A percentile compares a stretch with the other conserved stretches of the same genome.
These are phyloP conservation scores for Phoxinus phoxinus DNA, from an alignment of 2,113 vertebrate species.

Conservation along the genomic window DNA sequence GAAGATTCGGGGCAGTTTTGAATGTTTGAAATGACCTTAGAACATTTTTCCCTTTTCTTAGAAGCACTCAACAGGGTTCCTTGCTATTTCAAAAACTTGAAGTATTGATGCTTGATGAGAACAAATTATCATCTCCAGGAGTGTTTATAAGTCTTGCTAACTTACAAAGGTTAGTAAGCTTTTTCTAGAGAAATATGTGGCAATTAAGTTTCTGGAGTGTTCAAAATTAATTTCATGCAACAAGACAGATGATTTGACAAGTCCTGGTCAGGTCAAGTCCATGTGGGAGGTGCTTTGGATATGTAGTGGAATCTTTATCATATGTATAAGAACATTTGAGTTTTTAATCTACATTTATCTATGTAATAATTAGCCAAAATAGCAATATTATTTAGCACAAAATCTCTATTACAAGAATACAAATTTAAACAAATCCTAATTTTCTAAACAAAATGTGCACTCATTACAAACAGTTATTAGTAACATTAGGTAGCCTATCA, in stretches of 20 bases:
- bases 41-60: no score
- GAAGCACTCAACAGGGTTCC: conserved; percentile 50
- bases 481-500: neutral
- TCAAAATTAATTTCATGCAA: neutral
- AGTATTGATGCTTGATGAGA: conserved; percentile 84
- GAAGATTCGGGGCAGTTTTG: no score
- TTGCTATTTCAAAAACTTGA: conserved; percentile 77
- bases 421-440: neutral
- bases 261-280: neutral
- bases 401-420: neutral
- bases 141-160: conserved; percentile 80
- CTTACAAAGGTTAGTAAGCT: conserved; percentile 75
- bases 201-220: neutral
- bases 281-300: neutral
- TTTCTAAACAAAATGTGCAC: neutral
- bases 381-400: neutral
- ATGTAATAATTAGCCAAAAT: neutral
- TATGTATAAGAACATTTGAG: neutral
- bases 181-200: neutral
- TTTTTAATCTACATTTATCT: neutral
- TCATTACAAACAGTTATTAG: neutral
- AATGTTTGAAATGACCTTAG: neutral
- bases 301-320: neutral
- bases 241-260: neutral
- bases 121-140: conserved; percentile 74